These are phyloP conservation scores for Acanthacorydalis orientalis DNA, from an alignment of 2,888 invertebrate species.

Conservation along the genomic window DNA sequence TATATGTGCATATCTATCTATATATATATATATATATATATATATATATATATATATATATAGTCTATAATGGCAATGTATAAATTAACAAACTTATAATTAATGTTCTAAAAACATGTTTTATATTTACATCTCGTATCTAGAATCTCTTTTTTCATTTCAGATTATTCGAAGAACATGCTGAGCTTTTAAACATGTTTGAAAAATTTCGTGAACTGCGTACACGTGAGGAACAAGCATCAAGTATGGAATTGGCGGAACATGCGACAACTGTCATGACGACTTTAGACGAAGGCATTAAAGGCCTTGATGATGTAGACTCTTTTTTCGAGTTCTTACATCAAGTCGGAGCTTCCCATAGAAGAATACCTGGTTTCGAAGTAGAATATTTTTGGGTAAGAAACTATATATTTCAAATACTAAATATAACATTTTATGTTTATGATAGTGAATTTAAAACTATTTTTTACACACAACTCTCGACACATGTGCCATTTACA, in stretches of 20 bases:
- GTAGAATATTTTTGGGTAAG: constrained; percentile 79
- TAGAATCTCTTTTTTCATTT: constrained; percentile 13
- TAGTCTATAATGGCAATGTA: too few species aligned
- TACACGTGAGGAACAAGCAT: constrained; percentile 64
- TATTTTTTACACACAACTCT: too few species aligned
- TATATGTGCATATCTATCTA: too few species aligned
- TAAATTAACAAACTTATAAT: too few species aligned
- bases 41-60: too few species aligned
- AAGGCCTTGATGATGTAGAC: constrained; percentile 70
- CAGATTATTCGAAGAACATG: constrained; percentile 78
- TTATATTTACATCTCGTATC: too few species aligned
- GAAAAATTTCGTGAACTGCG: constrained; percentile 63
- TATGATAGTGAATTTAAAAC: too few species aligned
- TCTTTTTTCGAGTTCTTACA: constrained; percentile 67
- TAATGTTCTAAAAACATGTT: too few species aligned
- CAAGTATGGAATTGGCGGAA: constrained; percentile 67
- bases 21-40: too few species aligned
- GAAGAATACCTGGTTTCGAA: constrained; percentile 70
- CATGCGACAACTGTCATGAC: constrained; percentile 83
- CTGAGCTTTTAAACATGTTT: constrained; percentile 61
- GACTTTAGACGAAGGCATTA: constrained; percentile 77
- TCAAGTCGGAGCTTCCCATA: constrained; percentile 69
- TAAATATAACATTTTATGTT: too few species aligned
- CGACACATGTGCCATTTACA: too few species aligned
- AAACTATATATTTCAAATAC: too few species aligned